Percentiles rank a stretch among this genome's conserved stretches.
Evolutionary conservation across 2,797 vertebrate species (phyloP).

Genomic region (Clarias fuscus): DNA sequence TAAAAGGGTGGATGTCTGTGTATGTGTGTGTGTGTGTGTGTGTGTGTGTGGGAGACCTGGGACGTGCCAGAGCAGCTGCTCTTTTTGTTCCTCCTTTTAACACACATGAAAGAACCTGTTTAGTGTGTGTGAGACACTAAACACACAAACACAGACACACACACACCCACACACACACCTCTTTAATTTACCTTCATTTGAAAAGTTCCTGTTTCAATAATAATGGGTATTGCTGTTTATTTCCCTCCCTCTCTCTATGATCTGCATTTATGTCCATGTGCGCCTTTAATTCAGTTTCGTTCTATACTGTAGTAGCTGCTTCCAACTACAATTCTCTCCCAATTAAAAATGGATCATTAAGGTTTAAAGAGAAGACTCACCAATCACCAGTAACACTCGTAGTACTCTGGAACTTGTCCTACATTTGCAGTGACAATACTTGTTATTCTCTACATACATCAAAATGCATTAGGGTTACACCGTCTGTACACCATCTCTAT

Average conservation of each 20-base stretch:
- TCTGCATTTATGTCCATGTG: neutral
- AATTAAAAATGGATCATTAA: neutral
- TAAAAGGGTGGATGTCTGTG: slow-evolving; percentile 45
- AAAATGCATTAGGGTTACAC: neutral
- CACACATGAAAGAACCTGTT: slow-evolving; percentile 55
- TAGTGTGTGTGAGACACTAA: slow-evolving; percentile 26
- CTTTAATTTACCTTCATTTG: slow-evolving; percentile 1
- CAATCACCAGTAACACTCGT: neutral
- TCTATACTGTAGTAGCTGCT: neutral
- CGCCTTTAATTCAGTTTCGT: neutral
- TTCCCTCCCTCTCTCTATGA: neutral
- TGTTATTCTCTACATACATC: neutral
- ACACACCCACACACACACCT: slow-evolving; percentile 19
- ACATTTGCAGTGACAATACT: neutral
- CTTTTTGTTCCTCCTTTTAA: slow-evolving; percentile 53
- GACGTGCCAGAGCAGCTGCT: slow-evolving; percentile 50
- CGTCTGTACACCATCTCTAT: neutral
- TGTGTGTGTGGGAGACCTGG: slow-evolving; percentile 31
- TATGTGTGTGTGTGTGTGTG: slow-evolving; percentile 39
- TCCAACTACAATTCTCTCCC: neutral
- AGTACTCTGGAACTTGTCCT: neutral
- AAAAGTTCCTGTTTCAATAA: neutral
- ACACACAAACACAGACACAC: slow-evolving; percentile 21
- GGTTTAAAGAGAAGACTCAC: neutral
- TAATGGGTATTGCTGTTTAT: neutral